A percentile compares a stretch with the other conserved stretches of the same genome.
These are phyloP conservation scores for Marasmarcha lunaedactyla DNA, from an alignment of 2,888 invertebrate species.

Conservation along the genomic window DNA sequence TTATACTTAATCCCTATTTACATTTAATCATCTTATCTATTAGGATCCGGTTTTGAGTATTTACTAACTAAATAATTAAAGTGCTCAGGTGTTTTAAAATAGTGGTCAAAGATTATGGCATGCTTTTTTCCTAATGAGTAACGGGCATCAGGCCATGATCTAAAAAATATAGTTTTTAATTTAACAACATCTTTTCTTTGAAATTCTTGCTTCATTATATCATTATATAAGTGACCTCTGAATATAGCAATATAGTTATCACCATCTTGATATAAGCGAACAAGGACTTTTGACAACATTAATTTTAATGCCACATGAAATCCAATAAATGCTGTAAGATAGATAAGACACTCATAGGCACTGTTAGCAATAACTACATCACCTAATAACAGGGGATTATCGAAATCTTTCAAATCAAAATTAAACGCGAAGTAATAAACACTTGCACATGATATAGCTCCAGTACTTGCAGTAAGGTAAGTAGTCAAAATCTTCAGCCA, in stretches of 20 bases:
- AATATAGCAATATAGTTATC: constrained; percentile 54
- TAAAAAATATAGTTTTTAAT: constrained; percentile 33
- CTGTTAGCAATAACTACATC: constrained; percentile 47
- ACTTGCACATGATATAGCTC: constrained; percentile 23
- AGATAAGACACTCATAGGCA: constrained; percentile 38
- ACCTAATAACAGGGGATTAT: constrained; percentile 39
- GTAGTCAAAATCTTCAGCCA: constrained; percentile 32
- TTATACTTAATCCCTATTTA: constrained; percentile 14
- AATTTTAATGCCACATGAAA: constrained; percentile 43
- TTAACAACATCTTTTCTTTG: constrained; percentile 45
- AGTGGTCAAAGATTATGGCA: constrained; percentile 45
- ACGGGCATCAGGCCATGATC: constrained; percentile 52
- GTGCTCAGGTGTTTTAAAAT: constrained; percentile 54
- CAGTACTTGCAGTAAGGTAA: constrained; percentile 41
- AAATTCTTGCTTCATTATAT: constrained; percentile 40
- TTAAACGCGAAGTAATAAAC: constrained; percentile 40
- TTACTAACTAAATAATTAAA: constrained; percentile 36
- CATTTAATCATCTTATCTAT: constrained; percentile 8
- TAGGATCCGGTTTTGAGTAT: not conserved
- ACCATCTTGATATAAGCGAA: constrained; percentile 48
- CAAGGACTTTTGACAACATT: constrained; percentile 46
- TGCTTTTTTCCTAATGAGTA: constrained; percentile 46
- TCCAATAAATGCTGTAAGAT: constrained; percentile 39
- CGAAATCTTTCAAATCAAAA: constrained; percentile 30
- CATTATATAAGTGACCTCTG: constrained; percentile 39